phyloP scores from a whole-genome alignment of 1,140 invertebrate species.

The Lucilia cuprina region DNA sequence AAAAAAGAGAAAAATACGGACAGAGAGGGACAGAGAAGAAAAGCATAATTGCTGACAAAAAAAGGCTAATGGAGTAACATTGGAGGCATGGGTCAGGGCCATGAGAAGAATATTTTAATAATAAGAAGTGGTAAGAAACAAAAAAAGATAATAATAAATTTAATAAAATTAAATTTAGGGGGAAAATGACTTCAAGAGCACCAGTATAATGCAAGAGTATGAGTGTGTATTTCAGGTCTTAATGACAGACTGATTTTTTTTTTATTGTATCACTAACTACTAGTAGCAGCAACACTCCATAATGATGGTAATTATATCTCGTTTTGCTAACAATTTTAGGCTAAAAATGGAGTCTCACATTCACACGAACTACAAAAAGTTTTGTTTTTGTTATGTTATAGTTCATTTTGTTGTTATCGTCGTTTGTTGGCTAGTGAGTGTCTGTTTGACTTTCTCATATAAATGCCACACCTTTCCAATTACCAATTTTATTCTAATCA shows the following conservation, averaged over 20 bases:
- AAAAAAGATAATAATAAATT: background rate
- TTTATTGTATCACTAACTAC: background rate
- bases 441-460: background rate
- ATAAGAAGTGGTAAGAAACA: background rate
- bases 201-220: background rate
- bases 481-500: constrained; percentile 31
- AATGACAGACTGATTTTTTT: background rate
- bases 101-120: background rate
- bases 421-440: background rate
- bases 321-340: constrained; percentile 55
- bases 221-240: constrained; percentile 1
- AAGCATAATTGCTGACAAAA: background rate
- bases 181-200: background rate
- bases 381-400: too few relatives aligned
- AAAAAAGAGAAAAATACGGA: background rate
- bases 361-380: background rate
- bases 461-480: constrained; percentile 34
- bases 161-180: too few relatives aligned
- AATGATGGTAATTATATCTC: constrained; percentile 63
- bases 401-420: constrained; percentile 6
- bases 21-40: background rate
- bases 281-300: constrained; percentile 56
- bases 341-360: constrained; percentile 21
- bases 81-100: background rate
- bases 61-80: background rate